Evolutionary conservation across 92 coral and sea anemone genomes (phyloP).

Genomic region (Phenganax marumi): DNA sequence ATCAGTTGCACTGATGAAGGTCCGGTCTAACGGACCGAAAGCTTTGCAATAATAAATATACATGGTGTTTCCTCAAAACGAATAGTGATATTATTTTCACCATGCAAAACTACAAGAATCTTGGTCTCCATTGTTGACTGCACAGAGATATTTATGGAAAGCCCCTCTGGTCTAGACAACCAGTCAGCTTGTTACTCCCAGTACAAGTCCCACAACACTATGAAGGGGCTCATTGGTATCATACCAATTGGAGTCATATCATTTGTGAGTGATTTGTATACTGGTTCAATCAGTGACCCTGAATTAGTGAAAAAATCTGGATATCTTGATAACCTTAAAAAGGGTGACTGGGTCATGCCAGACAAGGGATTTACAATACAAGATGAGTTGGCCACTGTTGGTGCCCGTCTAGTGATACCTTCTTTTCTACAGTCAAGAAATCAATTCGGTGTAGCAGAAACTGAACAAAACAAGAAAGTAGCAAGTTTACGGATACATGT

Average conservation of each 20-base stretch:
- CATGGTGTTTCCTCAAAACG: no score
- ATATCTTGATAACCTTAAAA: constrained; percentile 25
- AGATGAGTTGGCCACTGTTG: constrained; percentile 60
- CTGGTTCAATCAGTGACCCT: constrained; percentile 35
- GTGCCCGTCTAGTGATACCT: constrained; percentile 48
- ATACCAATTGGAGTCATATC: constrained; percentile 41
- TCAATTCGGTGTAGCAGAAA: constrained; percentile 46
- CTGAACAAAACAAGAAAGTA: constrained; percentile 54
- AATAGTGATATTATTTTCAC: no score
- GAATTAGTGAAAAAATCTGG: constrained; percentile 49
- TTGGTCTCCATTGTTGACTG: constrained; percentile 35
- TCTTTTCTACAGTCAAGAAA: constrained; percentile 41
- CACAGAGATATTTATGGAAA: constrained; percentile 40
- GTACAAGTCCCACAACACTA: constrained; percentile 26
- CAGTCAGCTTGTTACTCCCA: constrained; percentile 32
- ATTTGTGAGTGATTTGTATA: constrained; percentile 15
- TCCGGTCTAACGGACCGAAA: no score
- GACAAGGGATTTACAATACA: constrained; percentile 59
- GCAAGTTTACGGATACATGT: constrained; percentile 62
- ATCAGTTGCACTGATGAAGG: no score
- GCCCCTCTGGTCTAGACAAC: constrained; percentile 36
- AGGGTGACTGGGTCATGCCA: constrained; percentile 49
- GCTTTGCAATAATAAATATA: no score
- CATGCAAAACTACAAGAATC: no score
- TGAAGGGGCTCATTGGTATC: constrained; percentile 37